Evolutionary conservation across 1,140 invertebrate genomes (phyloP).

Genomic region (Tetragonula clypearis): DNA sequence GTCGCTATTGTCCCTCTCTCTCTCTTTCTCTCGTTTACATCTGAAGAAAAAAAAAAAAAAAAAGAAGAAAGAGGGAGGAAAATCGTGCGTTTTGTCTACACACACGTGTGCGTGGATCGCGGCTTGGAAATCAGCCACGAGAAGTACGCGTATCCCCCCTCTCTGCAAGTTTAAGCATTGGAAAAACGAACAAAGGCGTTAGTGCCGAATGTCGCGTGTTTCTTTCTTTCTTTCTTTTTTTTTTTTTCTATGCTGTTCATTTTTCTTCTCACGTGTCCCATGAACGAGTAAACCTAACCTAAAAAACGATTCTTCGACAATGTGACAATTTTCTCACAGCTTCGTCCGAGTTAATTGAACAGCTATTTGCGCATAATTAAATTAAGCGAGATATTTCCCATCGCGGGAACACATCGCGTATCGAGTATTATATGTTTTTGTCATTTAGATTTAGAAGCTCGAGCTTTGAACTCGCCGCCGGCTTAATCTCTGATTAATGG

Average conservation of each 20-base stretch:
- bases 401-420: no score
- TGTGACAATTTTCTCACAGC: no score
- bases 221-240: no score
- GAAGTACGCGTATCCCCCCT: background rate
- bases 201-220: no score
- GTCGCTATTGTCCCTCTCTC: constrained; percentile 8
- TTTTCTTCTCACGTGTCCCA: no score
- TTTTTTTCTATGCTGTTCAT: no score
- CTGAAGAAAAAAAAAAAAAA: background rate
- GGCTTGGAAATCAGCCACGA: background rate
- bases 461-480: background rate
- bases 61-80: background rate
- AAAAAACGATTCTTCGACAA: no score
- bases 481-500: background rate
- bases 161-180: background rate
- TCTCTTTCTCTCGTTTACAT: constrained; percentile 1
- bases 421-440: background rate
- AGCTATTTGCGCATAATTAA: no score
- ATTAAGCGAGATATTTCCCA: no score
- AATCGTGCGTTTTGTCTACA: background rate
- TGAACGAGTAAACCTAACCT: no score
- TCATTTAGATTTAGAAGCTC: background rate
- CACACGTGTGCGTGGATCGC: background rate
- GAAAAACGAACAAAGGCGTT: background rate
- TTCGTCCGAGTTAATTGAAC: no score